These are phyloP conservation scores for Aythya baeri DNA, from an alignment of 2,113 vertebrate genomes.

Conservation along the genomic window DNA sequence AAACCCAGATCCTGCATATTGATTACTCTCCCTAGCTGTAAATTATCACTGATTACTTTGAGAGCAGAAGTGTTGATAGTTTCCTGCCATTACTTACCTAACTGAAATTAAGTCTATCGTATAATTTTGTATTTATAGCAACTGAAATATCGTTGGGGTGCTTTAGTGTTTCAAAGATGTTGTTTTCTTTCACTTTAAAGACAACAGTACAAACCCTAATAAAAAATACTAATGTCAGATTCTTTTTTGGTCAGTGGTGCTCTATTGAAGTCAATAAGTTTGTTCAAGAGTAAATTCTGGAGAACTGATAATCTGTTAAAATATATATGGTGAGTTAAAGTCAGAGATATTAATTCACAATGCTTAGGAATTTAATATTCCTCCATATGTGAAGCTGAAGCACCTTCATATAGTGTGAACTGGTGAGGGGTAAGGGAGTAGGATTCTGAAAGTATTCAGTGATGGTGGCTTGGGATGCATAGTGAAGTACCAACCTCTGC, in stretches of 20 bases:
- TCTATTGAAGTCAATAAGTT: not conserved
- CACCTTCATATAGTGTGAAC: not conserved
- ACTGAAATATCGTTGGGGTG: not conserved
- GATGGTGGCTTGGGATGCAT: not conserved
- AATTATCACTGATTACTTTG: constrained; percentile 60
- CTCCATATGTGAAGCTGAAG: not conserved
- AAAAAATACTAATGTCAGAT: not conserved
- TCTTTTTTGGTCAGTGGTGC: not conserved
- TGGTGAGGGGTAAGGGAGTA: not conserved
- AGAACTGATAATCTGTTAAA: not conserved
- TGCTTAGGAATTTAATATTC: not conserved
- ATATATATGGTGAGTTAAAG: not conserved
- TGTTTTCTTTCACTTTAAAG: not conserved
- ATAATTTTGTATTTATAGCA: constrained; percentile 26
- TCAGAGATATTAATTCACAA: not conserved
- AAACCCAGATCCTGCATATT: constrained; percentile 35
- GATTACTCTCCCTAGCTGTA: constrained; percentile 42
- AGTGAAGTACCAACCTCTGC: not conserved
- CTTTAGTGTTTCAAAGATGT: not conserved
- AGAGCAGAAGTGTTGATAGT: constrained; percentile 32
- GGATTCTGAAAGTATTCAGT: not conserved
- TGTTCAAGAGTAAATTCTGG: not conserved
- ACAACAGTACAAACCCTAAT: not conserved
- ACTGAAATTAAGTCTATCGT: constrained; percentile 6
- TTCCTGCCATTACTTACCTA: constrained; percentile 22